Evolutionary conservation across 2,113 vertebrate genomes (phyloP).

Genomic region (Lophotis ruficrista): DNA sequence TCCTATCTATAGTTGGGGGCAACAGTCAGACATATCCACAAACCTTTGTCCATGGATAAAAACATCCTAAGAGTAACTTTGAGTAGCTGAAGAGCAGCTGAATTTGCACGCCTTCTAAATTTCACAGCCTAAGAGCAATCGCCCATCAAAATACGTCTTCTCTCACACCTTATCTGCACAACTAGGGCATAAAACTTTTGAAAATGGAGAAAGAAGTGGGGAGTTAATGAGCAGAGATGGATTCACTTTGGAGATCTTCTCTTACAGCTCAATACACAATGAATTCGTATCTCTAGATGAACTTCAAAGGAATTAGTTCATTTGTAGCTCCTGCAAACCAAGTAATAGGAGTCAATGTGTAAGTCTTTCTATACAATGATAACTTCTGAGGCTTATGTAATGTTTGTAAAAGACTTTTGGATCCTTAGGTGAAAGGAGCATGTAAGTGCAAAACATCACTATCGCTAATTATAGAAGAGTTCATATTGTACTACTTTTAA

Average conservation of each 20-base stretch:
- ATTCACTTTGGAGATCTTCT: not conserved
- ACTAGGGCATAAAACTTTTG: not conserved
- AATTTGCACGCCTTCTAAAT: not conserved
- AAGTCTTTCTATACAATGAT: not conserved
- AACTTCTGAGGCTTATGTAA: not conserved
- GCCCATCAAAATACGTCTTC: not conserved
- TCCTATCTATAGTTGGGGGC: not conserved
- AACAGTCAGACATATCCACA: not conserved
- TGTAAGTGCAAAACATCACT: not conserved
- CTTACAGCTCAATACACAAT: not conserved
- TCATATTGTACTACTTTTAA: not conserved
- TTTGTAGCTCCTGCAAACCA: not conserved
- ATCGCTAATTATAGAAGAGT: constrained; percentile 12
- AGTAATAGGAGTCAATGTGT: not conserved
- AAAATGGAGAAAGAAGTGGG: not conserved
- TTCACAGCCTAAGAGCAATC: not conserved
- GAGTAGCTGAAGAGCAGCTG: not conserved
- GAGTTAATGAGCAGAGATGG: not conserved
- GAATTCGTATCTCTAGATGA: not conserved
- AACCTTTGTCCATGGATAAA: not conserved
- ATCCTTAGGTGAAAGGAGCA: not conserved
- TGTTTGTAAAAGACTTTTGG: constrained; percentile 2
- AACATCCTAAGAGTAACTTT: not conserved
- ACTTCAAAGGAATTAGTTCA: not conserved
- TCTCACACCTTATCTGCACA: not conserved